Evolutionary conservation across 1,140 invertebrate genomes (phyloP), one percentile per base, ranked within the genome.

Genomic region (Dufourea novaeangliae): DNA sequence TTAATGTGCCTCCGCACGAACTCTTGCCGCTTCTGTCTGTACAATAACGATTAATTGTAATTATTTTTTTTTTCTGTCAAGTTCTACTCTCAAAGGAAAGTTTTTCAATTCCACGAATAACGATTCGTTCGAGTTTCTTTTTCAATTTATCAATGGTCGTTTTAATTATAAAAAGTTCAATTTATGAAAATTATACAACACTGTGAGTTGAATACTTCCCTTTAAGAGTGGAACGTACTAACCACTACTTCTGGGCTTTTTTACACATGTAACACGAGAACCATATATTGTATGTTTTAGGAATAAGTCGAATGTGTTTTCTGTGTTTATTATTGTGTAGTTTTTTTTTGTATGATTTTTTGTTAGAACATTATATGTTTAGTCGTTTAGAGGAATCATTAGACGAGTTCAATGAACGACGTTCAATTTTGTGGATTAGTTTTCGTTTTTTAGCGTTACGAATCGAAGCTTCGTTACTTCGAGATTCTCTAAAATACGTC

Each of bases 221-320:
- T 32, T 67, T 44, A 34, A 46, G 20, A 14, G 25, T 57, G 50
- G n/a, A 57, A 37, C 52, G 20, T 37, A 67, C 70, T 62, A 82
- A 73, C 71, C 37, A 73, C 50, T 78, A 22, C 74, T 79, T 83
- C 79, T 72, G 77, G 74, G 78, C 71, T 82, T 37, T 82, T 37
- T 82, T 64, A 82, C 83, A 85, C 83, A 85, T 74, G 64, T 85
- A 82, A 82, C 79, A 82, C 83, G 32, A 75, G 67, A 69, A 79
- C 70, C 66, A 84, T n/a, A n/a, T n/a, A n/a, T 37, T 82, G 76
- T 76, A 76, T 83, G 69, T 82, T 22, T 77, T 64, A 80, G 68
- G 50, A 67, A 67, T 46, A 66, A 80, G 54, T 20, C 17, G 37
- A 79, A 63, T 63, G 59, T 62, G 59, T 80, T 46, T 72, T 74